phyloP scores from a whole-genome alignment of 30 jellyfish, hydroid and myxozoan species.

The Cassiopea xamachana region DNA sequence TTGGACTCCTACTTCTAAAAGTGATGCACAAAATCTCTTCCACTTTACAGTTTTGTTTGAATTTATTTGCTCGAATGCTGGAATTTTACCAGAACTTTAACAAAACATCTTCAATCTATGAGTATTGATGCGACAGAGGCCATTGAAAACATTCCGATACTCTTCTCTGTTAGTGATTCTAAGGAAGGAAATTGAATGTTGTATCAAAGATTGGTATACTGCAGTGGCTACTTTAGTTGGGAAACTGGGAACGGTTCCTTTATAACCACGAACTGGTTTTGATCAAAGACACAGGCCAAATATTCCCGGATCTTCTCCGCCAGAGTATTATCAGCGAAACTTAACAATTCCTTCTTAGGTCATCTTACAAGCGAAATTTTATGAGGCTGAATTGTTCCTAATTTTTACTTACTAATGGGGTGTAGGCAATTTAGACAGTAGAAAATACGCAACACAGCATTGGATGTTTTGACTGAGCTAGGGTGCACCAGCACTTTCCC shows the following conservation, averaged over 20 bases:
- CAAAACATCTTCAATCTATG: conserved; percentile 55
- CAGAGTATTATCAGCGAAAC: background rate
- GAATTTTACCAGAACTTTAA: conserved; percentile 40
- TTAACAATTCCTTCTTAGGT: conserved; percentile 1
- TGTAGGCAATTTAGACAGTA: too few relatives aligned
- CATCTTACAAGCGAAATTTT: background rate
- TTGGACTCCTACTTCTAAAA: conserved; percentile 19
- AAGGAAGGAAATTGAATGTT: background rate
- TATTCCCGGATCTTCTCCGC: conserved; percentile 15
- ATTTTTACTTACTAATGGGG: too few relatives aligned
- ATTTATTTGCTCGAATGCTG: conserved; percentile 49
- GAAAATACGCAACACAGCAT: too few relatives aligned
- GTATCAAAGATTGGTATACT: conserved; percentile 27
- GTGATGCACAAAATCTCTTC: conserved; percentile 21
- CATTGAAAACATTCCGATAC: background rate
- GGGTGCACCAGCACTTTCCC: too few relatives aligned
- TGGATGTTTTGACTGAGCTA: too few relatives aligned
- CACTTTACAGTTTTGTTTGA: conserved; percentile 16
- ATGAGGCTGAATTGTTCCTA: background rate
- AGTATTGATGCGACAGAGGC: conserved; percentile 35
- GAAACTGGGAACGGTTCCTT: conserved; percentile 37
- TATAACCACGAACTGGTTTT: conserved; percentile 49
- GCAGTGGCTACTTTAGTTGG: conserved; percentile 23
- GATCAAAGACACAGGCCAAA: conserved; percentile 16
- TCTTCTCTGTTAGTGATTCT: conserved; percentile 17